Evolutionary conservation across 2,113 vertebrate genomes (phyloP).

Genomic region (Melanerpes formicivorus): DNA sequence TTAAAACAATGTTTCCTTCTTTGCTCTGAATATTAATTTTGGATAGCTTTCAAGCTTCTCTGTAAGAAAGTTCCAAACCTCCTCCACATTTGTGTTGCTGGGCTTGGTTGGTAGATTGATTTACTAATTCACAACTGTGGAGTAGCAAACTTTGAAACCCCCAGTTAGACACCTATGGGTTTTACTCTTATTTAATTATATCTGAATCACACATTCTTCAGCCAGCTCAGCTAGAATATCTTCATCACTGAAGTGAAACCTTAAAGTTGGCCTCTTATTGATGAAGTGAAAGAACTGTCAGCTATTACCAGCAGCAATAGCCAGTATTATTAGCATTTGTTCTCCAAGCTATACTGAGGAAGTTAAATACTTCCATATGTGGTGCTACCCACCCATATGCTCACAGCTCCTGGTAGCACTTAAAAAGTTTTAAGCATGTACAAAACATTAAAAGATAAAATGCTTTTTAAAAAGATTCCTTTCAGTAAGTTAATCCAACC

Average conservation of each 20-base stretch:
- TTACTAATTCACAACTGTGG: not conserved
- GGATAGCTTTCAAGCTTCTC: not conserved
- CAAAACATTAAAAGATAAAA: slow-evolving; percentile 12
- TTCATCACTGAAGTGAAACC: slow-evolving; percentile 7
- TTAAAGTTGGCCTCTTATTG: not conserved
- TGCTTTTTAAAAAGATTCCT: not conserved
- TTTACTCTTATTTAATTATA: not conserved
- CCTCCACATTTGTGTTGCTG: not conserved
- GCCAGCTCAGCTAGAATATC: not conserved
- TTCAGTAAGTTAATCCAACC: not conserved
- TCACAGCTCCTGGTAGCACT: slow-evolving; percentile 21
- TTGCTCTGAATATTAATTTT: not conserved
- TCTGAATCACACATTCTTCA: not conserved
- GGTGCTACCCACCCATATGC: slow-evolving; percentile 31
- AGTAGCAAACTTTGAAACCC: not conserved
- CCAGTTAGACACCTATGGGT: not conserved
- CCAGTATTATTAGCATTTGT: slow-evolving; percentile 3
- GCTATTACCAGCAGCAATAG: slow-evolving; percentile 34
- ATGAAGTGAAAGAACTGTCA: not conserved
- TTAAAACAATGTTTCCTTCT: not conserved
- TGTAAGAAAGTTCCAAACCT: not conserved
- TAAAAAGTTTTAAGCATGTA: not conserved
- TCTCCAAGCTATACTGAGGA: slow-evolving; percentile 11
- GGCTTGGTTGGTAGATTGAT: not conserved
- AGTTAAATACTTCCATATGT: slow-evolving; percentile 13